Base-by-base conservation (phyloP, 2,888 invertebrate species). In the Sinopyrophorus schimmeli region DNA sequence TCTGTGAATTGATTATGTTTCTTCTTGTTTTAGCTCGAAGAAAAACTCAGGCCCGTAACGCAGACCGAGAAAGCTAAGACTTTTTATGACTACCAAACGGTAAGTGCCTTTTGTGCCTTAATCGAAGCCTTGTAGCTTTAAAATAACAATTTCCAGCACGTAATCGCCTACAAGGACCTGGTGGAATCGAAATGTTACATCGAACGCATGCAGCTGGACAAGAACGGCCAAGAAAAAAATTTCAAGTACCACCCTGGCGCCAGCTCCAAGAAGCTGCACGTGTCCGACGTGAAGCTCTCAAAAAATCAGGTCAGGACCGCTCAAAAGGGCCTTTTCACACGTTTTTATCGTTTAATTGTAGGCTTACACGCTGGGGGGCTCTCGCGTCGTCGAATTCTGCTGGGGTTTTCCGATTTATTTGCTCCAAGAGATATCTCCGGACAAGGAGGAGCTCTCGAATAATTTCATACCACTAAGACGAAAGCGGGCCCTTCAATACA, bases 331-430 rank as follows among this genome's bases (percentile, higher is more conserved):
- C 77, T 69, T 77, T 77, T 64, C 15, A 42, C 9, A 18, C 14
- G 15, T 9, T 34, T 5, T 17, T 26, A 26, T 51, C n/a, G n/a
- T n/a, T n/a, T n/a, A n/a, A n/a, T 55, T 60, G 31, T 54, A 78
- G 77, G 72, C 73, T 39, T 73, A 72, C 70, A 63, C 64, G 40
- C 49, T 77, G 17, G 76, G 72, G n/a, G 77, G 77, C 1, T 67
- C 69, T 14, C 65, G 73, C 48, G 70, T 78, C 27, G 66, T 70
- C 3, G 70, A 74, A 41, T 77, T 77, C 57, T 78, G 78, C 59
- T 64, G 66, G 16, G 75, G 74, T n/a, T 69, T 70, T 46, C 68
- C 68, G 0, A 72, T 74, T 7, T 67, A 71, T 44, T 58, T 76
- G 2, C 63, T 77, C 5, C 71, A 73, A 59, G 66, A 69, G 27